phyloP scores from a whole-genome alignment of 2,113 vertebrate species.

The Lophius piscatorius region DNA sequence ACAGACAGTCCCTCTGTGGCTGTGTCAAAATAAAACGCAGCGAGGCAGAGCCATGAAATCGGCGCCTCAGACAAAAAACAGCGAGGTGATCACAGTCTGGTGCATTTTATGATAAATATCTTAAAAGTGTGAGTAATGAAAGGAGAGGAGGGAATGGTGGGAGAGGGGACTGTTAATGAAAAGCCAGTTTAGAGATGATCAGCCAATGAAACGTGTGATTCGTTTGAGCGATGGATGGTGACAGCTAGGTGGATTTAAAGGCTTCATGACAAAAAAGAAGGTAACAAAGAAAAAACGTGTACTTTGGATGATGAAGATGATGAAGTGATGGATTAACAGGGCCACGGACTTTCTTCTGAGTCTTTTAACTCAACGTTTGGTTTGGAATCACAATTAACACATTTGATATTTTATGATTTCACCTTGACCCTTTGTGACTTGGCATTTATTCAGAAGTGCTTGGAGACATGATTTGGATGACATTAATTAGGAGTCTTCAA shows the following conservation, averaged over 20 bases:
- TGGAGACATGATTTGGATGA: neutral
- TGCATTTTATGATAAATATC: slow-evolving; percentile 77
- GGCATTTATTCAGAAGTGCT: too few relatives aligned
- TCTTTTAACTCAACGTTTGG: neutral
- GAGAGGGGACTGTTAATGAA: slow-evolving; percentile 51
- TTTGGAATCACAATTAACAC: neutral
- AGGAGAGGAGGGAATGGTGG: slow-evolving; percentile 42
- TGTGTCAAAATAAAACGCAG: slow-evolving; percentile 74
- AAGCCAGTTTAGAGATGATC: slow-evolving; percentile 66
- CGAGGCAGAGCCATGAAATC: slow-evolving; percentile 68
- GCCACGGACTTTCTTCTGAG: too few relatives aligned
- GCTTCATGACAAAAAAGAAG: slow-evolving; percentile 11
- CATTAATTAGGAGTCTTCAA: too few relatives aligned
- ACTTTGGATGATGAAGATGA: too few relatives aligned
- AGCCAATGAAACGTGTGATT: slow-evolving; percentile 73
- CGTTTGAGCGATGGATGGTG: slow-evolving; percentile 60
- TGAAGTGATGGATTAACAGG: too few relatives aligned
- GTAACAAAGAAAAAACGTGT: neutral
- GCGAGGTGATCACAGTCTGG: slow-evolving; percentile 66
- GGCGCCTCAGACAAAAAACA: slow-evolving; percentile 39
- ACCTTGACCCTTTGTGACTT: too few relatives aligned
- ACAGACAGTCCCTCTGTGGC: slow-evolving; percentile 49
- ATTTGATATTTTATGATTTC: neutral
- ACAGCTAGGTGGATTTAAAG: slow-evolving; percentile 47
- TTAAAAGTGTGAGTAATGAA: slow-evolving; percentile 73